A percentile compares a stretch with the other conserved stretches of the same genome.
These are phyloP conservation scores for Spodoptera picta DNA, from an alignment of 2,888 invertebrate species.

Conservation along the genomic window DNA sequence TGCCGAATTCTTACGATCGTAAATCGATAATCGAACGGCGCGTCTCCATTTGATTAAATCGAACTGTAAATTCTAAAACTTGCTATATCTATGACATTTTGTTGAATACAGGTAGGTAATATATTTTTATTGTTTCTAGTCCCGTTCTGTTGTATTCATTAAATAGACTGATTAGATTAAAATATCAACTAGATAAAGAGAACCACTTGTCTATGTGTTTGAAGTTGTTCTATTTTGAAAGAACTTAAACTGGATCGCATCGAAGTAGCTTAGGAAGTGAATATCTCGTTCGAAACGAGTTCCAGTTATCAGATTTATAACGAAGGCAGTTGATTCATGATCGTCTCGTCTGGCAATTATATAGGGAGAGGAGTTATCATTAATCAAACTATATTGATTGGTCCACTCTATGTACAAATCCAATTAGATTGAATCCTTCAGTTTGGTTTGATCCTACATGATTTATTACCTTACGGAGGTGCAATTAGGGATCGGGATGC, in stretches of 20 bases:
- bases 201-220: conserved; percentile 39
- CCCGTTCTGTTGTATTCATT: conserved; percentile 64
- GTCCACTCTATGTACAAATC: conserved; percentile 81
- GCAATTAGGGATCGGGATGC: conserved; percentile 78
- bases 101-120: conserved; percentile 63
- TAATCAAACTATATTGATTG: conserved; percentile 87
- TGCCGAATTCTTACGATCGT: conserved; percentile 45
- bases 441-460: conserved; percentile 80
- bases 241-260: conserved; percentile 54
- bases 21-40: conserved; percentile 40
- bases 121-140: conserved; percentile 64
- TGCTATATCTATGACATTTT: conserved; percentile 36
- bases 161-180: conserved; percentile 71
- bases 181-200: conserved; percentile 66
- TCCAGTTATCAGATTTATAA: conserved; percentile 84
- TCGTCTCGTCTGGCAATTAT: conserved; percentile 83
- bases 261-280: conserved; percentile 65
- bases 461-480: conserved; percentile 77
- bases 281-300: conserved; percentile 74
- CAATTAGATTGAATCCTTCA: conserved; percentile 85
- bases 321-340: conserved; percentile 85
- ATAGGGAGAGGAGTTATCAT: conserved; percentile 82
- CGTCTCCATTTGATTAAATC: conserved; percentile 36
- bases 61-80: conserved; percentile 52
- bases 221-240: conserved; percentile 52